Evolutionary conservation across 2,888 invertebrate genomes (phyloP).

Genomic region (Drosophila tanythrix): DNA sequence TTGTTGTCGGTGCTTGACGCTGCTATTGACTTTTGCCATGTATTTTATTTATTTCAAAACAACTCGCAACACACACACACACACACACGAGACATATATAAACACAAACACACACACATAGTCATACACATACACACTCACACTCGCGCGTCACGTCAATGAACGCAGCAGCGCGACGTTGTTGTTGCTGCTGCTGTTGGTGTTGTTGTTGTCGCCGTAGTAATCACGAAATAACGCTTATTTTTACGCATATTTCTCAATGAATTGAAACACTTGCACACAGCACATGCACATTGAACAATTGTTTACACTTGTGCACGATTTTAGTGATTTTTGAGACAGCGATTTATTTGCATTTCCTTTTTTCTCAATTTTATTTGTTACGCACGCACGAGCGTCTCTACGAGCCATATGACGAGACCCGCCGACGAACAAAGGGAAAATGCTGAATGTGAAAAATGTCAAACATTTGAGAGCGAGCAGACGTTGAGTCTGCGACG

Average conservation of each 20-base stretch:
- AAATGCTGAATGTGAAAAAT: slow-evolving; percentile 80
- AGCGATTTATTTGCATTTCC: slow-evolving; percentile 52
- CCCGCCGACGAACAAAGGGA: slow-evolving; percentile 80
- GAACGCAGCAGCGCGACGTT: slow-evolving; percentile 77
- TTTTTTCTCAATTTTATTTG: slow-evolving; percentile 69
- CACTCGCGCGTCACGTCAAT: slow-evolving; percentile 80
- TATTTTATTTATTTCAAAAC: slow-evolving; percentile 65
- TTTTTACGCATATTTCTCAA: slow-evolving; percentile 73
- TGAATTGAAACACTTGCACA: slow-evolving; percentile 51
- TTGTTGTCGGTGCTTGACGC: slow-evolving; percentile 18
- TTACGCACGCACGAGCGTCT: slow-evolving; percentile 72
- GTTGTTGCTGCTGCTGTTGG: slow-evolving; percentile 48
- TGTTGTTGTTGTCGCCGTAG: slow-evolving; percentile 65
- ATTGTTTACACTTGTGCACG: slow-evolving; percentile 71
- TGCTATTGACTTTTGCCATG: slow-evolving; percentile 38
- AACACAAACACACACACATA: slow-evolving; percentile 49
- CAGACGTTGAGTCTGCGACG: slow-evolving; percentile 73
- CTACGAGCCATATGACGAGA: slow-evolving; percentile 76
- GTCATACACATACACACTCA: slow-evolving; percentile 51
- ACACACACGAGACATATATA: slow-evolving; percentile 35
- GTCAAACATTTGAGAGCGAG: slow-evolving; percentile 71
- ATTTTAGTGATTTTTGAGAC: slow-evolving; percentile 48
- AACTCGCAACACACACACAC: slow-evolving; percentile 59
- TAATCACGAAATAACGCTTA: slow-evolving; percentile 63
- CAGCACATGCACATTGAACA: slow-evolving; percentile 43